Base-by-base conservation (phyloP, 2,888 invertebrate genomes). In the Euplagia quadripunctaria region DNA sequence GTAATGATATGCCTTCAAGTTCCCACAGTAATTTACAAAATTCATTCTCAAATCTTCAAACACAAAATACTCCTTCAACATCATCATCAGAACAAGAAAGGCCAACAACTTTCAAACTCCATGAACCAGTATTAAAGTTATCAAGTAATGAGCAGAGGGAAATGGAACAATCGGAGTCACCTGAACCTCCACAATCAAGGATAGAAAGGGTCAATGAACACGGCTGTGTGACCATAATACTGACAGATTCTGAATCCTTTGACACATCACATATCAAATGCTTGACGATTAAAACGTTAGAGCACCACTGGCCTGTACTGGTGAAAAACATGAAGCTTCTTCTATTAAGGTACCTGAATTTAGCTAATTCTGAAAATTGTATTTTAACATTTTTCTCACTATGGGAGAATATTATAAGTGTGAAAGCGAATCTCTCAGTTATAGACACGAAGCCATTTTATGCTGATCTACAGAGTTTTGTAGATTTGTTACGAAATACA, bases 401-500 rank as follows among this genome's bases (percentile, higher is more conserved):
- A 58, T 98, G 98, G 98, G 98, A 98, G 89, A 98, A 98, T 81
- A 98, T 98, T 31, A 98, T 99, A 88, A 98, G 98, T 72, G 98
- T 98, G 0, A 98, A 98, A 94, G 98, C 98, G 42, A 98, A 98
- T 95, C 96, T 99, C 72, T 98, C 98, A 64, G 97, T 98, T 49
- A 97, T 98, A 79, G 98, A 98, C 89, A 98, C 98, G 0, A 98
- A 98, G 90, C 98, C 98, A 4, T 99, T 98, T 91, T 98, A 98
- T 90, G 97, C 98, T 0, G 98, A 98, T 88, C 92, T 98, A 82
- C 98, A 98, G 84, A 97, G 97, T 85, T 98, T 98, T 92, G 98
- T 98, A 17, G 96, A 97, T 76, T 94, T 97, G 76, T 91, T 98
- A 73, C 95, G 97, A 65, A 97, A 97, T 89, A 97, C 97, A 73